These are phyloP conservation scores for Karalla daura DNA, from an alignment of 2,797 vertebrate genomes.

Conservation along the genomic window DNA sequence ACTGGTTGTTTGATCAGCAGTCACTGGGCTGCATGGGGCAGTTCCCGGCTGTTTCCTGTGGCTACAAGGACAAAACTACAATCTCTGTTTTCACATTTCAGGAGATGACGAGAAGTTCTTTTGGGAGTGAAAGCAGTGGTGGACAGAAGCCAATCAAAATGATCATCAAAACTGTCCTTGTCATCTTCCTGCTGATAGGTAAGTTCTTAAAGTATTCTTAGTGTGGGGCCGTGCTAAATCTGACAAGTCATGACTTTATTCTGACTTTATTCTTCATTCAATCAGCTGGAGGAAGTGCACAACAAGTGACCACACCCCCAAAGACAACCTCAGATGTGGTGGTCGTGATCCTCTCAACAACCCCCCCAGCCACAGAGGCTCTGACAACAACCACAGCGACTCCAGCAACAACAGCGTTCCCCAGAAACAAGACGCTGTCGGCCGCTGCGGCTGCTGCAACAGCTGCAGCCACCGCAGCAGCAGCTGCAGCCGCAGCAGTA, in stretches of 20 bases:
- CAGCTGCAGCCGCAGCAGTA: constrained; percentile 1
- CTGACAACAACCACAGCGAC: background rate
- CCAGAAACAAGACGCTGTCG: too few species aligned
- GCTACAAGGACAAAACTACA: too few species aligned
- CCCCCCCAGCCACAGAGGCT: background rate
- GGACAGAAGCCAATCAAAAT: background rate
- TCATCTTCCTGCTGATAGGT: constrained; percentile 13
- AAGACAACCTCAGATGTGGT: too few species aligned
- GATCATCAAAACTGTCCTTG: background rate
- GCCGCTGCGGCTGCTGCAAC: background rate
- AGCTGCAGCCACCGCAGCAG: constrained; percentile 7
- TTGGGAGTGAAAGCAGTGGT: background rate
- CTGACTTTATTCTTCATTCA: background rate
- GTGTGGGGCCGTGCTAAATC: fast-evolving
- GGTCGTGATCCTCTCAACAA: too few species aligned
- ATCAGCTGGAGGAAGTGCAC: constrained; percentile 15
- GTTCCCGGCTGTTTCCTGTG: too few species aligned
- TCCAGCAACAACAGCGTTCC: background rate
- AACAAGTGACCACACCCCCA: constrained; percentile 10
- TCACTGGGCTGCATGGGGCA: too few species aligned
- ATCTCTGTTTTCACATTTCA: too few species aligned
- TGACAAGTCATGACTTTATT: background rate
- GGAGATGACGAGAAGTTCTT: background rate
- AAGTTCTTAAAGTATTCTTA: background rate
- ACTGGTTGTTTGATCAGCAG: too few species aligned